These are phyloP conservation scores for Ictidomys tridecemlineatus DNA, from an alignment of 2,113 vertebrate species.

Conservation along the genomic window DNA sequence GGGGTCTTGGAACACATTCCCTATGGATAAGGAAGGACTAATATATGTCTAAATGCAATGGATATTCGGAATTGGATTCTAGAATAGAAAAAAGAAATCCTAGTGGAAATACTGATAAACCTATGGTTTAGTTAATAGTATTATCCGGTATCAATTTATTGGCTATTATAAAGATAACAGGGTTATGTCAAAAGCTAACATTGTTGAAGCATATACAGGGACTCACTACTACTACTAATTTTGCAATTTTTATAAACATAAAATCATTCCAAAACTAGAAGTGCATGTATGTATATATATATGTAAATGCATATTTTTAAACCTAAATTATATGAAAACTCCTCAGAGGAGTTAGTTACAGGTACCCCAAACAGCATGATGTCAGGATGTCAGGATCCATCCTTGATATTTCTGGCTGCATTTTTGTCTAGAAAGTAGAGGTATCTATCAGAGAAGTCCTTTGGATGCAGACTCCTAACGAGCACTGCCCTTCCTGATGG, in stretches of 20 bases:
- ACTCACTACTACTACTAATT: not conserved
- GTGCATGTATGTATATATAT: not conserved
- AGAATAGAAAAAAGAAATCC: not conserved
- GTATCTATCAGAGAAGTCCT: not conserved
- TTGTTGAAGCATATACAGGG: not conserved
- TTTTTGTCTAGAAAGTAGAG: not conserved
- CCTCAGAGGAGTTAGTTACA: not conserved
- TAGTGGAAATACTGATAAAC: not conserved
- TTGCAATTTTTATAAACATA: not conserved
- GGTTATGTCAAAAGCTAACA: not conserved
- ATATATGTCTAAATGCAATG: not conserved
- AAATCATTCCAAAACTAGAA: conserved; percentile 21
- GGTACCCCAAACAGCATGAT: not conserved
- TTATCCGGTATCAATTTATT: not conserved
- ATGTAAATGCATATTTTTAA: not conserved
- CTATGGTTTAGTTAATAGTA: not conserved
- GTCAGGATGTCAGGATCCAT: not conserved
- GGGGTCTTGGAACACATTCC: not conserved
- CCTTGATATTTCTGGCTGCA: not conserved
- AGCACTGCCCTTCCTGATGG: not conserved
- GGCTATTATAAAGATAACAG: not conserved
- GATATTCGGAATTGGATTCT: not conserved
- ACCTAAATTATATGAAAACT: not conserved
- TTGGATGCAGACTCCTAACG: not conserved
- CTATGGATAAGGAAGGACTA: not conserved